These are phyloP conservation scores for Silurus meridionalis DNA, from an alignment of 2,113 vertebrate species.

Conservation along the genomic window DNA sequence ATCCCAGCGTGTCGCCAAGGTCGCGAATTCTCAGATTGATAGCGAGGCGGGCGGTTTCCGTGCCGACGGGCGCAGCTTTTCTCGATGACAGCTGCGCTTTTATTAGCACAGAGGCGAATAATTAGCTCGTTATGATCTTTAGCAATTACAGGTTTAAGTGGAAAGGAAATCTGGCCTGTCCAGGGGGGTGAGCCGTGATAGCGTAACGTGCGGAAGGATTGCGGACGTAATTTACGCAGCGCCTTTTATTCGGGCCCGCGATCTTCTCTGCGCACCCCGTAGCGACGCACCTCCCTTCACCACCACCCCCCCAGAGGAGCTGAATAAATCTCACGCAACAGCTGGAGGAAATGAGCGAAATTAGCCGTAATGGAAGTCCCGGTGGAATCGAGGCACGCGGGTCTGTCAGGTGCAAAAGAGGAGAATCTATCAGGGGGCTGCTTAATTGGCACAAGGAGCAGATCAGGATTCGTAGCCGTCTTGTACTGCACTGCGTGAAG, in stretches of 20 bases:
- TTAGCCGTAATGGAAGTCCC: constrained; percentile 31
- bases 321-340: constrained; percentile 19
- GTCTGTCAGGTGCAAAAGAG: constrained; percentile 32
- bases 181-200: neutral
- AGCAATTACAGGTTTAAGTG: constrained; percentile 52
- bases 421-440: constrained; percentile 4
- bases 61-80: neutral
- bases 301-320: neutral
- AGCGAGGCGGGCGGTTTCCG: constrained; percentile 1
- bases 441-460: constrained; percentile 30
- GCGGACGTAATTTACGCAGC: neutral
- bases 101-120: constrained; percentile 48
- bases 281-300: neutral
- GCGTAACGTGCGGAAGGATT: neutral
- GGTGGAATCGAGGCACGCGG: constrained; percentile 6
- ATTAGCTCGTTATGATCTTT: constrained; percentile 49
- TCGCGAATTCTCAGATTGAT: neutral
- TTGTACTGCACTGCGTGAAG: constrained; percentile 9
- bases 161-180: constrained; percentile 34
- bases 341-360: constrained; percentile 38
- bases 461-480: constrained; percentile 1
- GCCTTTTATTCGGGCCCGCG: neutral
- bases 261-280: neutral
- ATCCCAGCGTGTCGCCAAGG: neutral
- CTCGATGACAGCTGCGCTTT: constrained; percentile 48